Base-by-base conservation (phyloP, 1,140 invertebrate genomes). In the Drosophila nigrodunni region DNA sequence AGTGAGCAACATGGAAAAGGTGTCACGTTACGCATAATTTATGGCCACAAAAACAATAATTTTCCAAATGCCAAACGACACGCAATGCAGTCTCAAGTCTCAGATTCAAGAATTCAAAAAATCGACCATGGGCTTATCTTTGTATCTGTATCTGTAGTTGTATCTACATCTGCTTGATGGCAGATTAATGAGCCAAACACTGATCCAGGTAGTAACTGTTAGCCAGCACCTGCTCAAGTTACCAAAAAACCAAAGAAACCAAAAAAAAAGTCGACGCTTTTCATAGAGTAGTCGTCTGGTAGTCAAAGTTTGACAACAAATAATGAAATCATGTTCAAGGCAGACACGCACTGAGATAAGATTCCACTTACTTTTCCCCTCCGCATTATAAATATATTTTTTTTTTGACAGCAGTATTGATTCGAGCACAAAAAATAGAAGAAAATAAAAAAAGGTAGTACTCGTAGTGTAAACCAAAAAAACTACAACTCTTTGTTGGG, bases 1-100 rank as follows among this genome's bases (percentile, higher is more conserved):
- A 30, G 52, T 47, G 34, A 59, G 57, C 13, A 75, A 83, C 81
- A 83, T 78, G 82, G 80, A 76, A 89, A 91, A 91, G 90, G 90
- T 91, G 90, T 91, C 90, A 82, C 86, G 90, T 91, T 90, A 91
- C 90, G 83, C 82, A 91, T 91, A 91, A 91, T 91, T 91, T 91
- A 91, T 79, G 82, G 50, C 81, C 81, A 72, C 77, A 78, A 58
- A 60, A 78, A 85, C 77, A 65, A 85, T 86, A 81, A 85, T 86
- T 85, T 85, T 78, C 78, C 78, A 74, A 77, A 64, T 70, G 59
- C 49, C 58, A 52, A 43, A 41, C 60, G 55, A 64, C 66, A 74
- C 55, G 64, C 64, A 68, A 59, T 41, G 67, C 57, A 52, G 49
- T 34, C 18, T 34, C 47, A 54, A 43, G 9, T 41, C 60, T 30